Percentiles rank a stretch among this genome's conserved stretches.
These are phyloP conservation scores for Harpegnathos saltator DNA, from an alignment of 1,140 invertebrate species.

Conservation along the genomic window DNA sequence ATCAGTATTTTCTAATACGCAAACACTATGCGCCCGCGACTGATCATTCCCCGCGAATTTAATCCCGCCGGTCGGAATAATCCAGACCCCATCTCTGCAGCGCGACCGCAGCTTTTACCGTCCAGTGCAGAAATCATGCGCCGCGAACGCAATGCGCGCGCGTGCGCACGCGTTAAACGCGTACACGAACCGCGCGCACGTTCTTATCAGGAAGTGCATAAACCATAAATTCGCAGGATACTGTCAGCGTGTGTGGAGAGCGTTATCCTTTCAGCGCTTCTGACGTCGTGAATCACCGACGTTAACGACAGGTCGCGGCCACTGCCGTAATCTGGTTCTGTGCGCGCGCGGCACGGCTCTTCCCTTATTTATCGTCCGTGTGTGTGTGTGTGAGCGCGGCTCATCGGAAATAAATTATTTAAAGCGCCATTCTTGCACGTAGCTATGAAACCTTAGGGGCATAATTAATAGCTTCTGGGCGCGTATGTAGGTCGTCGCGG, in stretches of 20 bases:
- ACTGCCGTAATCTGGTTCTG: conserved; percentile 37
- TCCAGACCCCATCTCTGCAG: no score
- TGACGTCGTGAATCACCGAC: conserved; percentile 48
- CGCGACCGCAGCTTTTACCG: no score
- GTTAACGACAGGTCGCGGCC: conserved; percentile 49
- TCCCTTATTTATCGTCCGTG: conserved; percentile 29
- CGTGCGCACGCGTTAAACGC: no score
- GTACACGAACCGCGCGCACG: background rate
- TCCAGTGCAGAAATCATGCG: conserved; percentile 10
- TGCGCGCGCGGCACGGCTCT: background rate
- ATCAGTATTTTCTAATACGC: no score
- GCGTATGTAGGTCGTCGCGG: background rate
- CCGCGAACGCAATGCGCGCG: background rate
- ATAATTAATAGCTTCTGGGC: conserved; percentile 29
- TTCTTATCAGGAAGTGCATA: conserved; percentile 41
- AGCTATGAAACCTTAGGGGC: conserved; percentile 1
- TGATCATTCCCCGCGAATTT: background rate
- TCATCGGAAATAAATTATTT: conserved; percentile 58
- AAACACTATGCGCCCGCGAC: background rate
- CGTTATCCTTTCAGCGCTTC: conserved; percentile 45
- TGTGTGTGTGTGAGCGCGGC: no score
- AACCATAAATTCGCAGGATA: conserved; percentile 42
- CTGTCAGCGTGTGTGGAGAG: background rate
- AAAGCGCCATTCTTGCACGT: conserved; percentile 24
- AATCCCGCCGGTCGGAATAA: conserved; percentile 28